Evolutionary conservation across 2,888 invertebrate genomes (phyloP).

Genomic region (Anthophora plumipes): DNA sequence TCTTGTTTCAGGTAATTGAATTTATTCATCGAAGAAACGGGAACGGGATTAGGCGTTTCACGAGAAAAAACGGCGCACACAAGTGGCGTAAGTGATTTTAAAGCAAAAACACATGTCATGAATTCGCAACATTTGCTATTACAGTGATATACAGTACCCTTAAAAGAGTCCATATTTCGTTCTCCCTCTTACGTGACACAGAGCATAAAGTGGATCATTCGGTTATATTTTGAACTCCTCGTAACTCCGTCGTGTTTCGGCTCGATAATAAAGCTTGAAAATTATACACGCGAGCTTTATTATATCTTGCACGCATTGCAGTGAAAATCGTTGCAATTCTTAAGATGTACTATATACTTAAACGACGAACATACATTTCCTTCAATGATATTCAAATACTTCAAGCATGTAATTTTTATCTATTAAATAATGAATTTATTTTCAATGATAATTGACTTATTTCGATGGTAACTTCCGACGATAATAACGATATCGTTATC

Average conservation of each 20-base stretch:
- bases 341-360: not conserved
- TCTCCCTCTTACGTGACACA: slow-evolving; percentile 47
- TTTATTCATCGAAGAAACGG: not conserved
- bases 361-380: no score
- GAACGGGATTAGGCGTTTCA: not conserved
- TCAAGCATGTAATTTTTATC: not conserved
- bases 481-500: no score
- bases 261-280: slow-evolving; percentile 53
- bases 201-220: slow-evolving; percentile 51
- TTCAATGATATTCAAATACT: no score
- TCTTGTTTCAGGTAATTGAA: slow-evolving; percentile 71
- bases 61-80: slow-evolving; percentile 4
- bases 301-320: slow-evolving; percentile 22
- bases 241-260: slow-evolving; percentile 44
- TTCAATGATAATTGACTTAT: no score
- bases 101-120: slow-evolving; percentile 51
- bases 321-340: not conserved
- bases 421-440: no score
- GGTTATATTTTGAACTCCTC: slow-evolving; percentile 47
- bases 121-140: slow-evolving; percentile 44
- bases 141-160: slow-evolving; percentile 30
- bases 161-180: slow-evolving; percentile 54
- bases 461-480: no score
- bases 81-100: slow-evolving; percentile 63
- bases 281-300: slow-evolving; percentile 32